Percentiles rank a stretch among this genome's conserved stretches.
These are phyloP conservation scores for Neodiprion virginianus DNA, from an alignment of 1,140 invertebrate species.

Conservation along the genomic window DNA sequence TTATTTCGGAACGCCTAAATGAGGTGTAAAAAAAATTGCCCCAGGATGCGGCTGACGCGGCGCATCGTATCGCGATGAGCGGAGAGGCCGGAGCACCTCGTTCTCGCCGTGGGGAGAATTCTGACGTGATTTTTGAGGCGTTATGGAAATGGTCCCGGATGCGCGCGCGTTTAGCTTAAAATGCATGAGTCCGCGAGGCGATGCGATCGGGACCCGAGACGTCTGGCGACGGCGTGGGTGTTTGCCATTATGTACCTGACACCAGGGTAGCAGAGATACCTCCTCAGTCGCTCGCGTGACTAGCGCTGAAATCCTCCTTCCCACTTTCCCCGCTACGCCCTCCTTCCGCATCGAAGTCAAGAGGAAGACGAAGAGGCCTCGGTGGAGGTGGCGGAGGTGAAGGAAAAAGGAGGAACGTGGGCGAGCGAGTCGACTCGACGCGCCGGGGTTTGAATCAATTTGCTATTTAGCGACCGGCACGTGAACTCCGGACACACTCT, in stretches of 20 bases:
- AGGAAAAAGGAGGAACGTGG: background rate
- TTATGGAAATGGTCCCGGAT: conserved; percentile 7
- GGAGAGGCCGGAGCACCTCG: no score
- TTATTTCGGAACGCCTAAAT: no score
- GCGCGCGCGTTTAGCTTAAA: background rate
- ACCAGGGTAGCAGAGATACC: conserved; percentile 26
- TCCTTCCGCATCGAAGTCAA: background rate
- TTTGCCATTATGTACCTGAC: conserved; percentile 42
- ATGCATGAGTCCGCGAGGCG: background rate
- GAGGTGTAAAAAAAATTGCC: no score
- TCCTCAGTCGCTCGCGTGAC: conserved; percentile 24
- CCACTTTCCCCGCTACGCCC: background rate
- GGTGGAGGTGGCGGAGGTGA: background rate
- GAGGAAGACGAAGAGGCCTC: background rate
- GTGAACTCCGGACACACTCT: no score
- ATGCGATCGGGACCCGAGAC: background rate
- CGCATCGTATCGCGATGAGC: no score
- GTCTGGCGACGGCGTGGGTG: conserved; percentile 38
- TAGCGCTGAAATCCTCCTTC: conserved; percentile 19
- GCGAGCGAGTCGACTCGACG: background rate
- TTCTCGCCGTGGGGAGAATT: background rate
- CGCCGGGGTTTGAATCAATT: background rate
- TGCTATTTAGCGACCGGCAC: background rate
- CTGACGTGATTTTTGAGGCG: background rate
- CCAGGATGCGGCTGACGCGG: no score